A percentile compares a stretch with the other conserved stretches of the same genome.
Conservation (phyloP, 2,888 invertebrate genomes). For the Argynnis bischoffii region DNA sequence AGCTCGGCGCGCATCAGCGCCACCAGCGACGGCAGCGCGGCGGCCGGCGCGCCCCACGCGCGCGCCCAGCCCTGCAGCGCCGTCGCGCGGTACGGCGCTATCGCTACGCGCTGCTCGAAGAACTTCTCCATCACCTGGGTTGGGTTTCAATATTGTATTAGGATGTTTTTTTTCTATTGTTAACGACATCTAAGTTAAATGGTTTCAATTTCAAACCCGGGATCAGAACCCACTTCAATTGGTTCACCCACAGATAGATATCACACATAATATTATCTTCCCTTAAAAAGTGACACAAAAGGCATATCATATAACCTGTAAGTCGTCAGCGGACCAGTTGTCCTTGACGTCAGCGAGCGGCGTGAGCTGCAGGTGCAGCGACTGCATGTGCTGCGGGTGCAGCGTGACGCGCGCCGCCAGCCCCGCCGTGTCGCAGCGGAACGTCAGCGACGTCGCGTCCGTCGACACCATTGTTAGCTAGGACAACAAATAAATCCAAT, state of each 20-base stretch:
- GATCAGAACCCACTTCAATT: too few relatives aligned
- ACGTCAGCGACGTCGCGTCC: conserved; percentile 94
- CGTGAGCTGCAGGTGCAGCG: conserved; percentile 88
- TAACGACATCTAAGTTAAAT: too few relatives aligned
- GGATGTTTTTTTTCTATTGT: too few relatives aligned
- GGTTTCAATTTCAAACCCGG: too few relatives aligned
- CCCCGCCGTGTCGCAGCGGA: conserved; percentile 90
- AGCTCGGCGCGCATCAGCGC: conserved; percentile 89
- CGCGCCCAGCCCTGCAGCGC: conserved; percentile 93
- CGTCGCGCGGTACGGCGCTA: conserved; percentile 95
- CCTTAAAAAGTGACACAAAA: neutral
- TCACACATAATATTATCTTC: too few relatives aligned
- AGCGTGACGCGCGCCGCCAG: conserved; percentile 93
- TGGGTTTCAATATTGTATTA: neutral
- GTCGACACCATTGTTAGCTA: conserved; percentile 88
- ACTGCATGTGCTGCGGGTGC: conserved; percentile 94
- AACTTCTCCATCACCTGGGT: conserved; percentile 92
- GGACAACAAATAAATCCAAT: neutral
- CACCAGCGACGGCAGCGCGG: conserved; percentile 95
- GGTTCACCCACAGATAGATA: too few relatives aligned
- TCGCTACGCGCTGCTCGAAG: conserved; percentile 94
- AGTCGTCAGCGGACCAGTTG: conserved; percentile 92
- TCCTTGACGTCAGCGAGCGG: conserved; percentile 93
- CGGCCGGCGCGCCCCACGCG: conserved; percentile 91
- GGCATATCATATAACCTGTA: conserved; percentile 82